Evolutionary conservation across 2,797 vertebrate species (phyloP).

Genomic region (Tolypeutes matacus): DNA sequence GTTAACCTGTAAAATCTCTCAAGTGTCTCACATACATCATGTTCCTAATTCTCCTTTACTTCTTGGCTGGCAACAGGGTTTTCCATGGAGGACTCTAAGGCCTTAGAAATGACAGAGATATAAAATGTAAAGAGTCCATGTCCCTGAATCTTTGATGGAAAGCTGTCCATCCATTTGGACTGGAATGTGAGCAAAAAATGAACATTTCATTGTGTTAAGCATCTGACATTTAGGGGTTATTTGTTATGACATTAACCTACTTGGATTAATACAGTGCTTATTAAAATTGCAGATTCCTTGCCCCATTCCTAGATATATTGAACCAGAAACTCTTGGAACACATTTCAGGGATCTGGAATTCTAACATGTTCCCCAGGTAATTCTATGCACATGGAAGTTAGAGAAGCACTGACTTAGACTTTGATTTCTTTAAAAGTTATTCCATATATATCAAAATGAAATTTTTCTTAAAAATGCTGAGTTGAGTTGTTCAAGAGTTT

Average conservation of each 20-base stretch:
- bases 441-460: not conserved
- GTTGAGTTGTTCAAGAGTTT: not conserved
- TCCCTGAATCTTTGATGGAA: not conserved
- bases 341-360: not conserved
- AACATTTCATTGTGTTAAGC: not conserved
- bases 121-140: not conserved
- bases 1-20: not conserved
- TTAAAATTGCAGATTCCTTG: not conserved
- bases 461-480: not conserved
- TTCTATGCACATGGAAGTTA: not conserved
- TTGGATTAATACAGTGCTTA: not conserved
- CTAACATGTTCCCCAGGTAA: not conserved
- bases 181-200: not conserved
- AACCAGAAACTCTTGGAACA: not conserved
- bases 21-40: not conserved
- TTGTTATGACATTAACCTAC: not conserved
- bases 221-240: not conserved
- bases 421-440: slow-evolving; percentile 11
- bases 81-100: not conserved
- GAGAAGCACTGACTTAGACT: not conserved
- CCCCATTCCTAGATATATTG: not conserved
- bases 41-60: not conserved
- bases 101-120: not conserved
- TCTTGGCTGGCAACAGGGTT: not conserved
- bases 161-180: not conserved